These are phyloP conservation scores for Vicugna pacos DNA, from an alignment of 2,113 vertebrate species.

Conservation along the genomic window DNA sequence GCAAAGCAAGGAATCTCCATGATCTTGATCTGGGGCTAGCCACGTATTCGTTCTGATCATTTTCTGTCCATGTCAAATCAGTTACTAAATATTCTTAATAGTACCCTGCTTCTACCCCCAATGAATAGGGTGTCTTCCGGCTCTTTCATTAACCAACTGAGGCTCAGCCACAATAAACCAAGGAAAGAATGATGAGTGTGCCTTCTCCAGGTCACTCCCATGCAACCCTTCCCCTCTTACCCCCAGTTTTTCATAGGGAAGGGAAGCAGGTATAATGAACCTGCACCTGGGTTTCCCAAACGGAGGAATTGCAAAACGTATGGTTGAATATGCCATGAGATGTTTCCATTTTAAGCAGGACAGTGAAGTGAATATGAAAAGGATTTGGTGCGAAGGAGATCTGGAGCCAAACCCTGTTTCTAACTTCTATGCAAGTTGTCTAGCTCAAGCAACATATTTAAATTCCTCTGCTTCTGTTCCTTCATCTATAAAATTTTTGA, in stretches of 20 bases:
- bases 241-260: not conserved
- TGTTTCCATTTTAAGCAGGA: not conserved
- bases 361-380: not conserved
- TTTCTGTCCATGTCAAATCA: not conserved
- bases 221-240: rapidly evolving
- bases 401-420: not conserved
- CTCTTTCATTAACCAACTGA: not conserved
- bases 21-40: not conserved
- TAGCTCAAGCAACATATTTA: not conserved
- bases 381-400: not conserved
- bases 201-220: not conserved
- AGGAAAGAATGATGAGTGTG: not conserved
- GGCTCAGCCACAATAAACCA: not conserved
- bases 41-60: not conserved
- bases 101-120: not conserved
- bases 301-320: not conserved
- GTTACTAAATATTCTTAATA: not conserved
- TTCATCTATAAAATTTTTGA: not conserved
- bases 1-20: not conserved
- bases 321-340: not conserved
- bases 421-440: not conserved
- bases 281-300: not conserved
- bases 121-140: not conserved
- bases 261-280: not conserved
- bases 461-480: not conserved